These are phyloP conservation scores for Callocephalon fimbriatum DNA, from an alignment of 2,113 vertebrate genomes.

Conservation along the genomic window DNA sequence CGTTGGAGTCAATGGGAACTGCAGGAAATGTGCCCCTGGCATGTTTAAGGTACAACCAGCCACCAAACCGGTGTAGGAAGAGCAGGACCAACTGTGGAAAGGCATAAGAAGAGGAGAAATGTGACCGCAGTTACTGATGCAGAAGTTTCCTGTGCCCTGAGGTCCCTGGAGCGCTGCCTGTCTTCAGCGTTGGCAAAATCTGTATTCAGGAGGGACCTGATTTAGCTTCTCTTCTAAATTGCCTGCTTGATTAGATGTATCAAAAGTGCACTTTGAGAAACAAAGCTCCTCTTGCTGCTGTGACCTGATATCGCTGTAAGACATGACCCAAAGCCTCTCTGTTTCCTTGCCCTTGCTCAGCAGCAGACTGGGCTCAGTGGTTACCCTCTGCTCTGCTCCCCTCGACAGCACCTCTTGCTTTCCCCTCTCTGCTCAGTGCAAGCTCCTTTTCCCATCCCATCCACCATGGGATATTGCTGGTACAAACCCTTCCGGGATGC, in stretches of 20 bases:
- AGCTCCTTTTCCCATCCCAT: not conserved
- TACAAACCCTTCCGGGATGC: not conserved
- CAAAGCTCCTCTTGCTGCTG: not conserved
- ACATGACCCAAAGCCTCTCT: not conserved
- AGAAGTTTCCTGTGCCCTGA: not conserved
- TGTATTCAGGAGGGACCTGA: not conserved
- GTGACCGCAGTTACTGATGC: rapidly evolving
- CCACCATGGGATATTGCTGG: not conserved
- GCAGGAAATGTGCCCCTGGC: not conserved
- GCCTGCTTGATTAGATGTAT: not conserved
- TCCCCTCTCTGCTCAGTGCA: not conserved
- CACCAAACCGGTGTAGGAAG: rapidly evolving
- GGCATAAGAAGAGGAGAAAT: not conserved
- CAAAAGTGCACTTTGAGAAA: not conserved
- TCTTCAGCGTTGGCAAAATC: not conserved
- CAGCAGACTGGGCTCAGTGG: not conserved
- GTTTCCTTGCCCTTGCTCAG: not conserved
- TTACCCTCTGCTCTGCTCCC: not conserved
- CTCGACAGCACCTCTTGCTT: not conserved
- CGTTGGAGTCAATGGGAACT: rapidly evolving
- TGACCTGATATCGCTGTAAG: rapidly evolving
- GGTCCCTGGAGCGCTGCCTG: not conserved
- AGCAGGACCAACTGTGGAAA: not conserved
- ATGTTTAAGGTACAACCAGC: not conserved
- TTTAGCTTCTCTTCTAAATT: not conserved